A percentile compares a stretch with the other conserved stretches of the same genome.
Conservation (phyloP, 2,888 invertebrate species). For the Thera obeliscata region DNA sequence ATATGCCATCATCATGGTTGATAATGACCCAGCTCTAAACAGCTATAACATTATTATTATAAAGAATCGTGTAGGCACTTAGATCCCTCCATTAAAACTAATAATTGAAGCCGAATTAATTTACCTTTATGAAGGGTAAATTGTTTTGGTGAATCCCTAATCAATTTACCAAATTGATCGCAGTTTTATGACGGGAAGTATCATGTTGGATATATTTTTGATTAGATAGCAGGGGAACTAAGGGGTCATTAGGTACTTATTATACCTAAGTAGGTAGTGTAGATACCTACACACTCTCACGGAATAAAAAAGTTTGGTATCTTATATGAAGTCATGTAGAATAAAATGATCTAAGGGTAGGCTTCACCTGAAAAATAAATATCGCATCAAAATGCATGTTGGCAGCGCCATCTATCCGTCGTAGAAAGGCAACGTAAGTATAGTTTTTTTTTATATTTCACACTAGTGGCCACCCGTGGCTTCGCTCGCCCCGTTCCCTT, state of each 20-base stretch:
- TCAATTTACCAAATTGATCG: conserved; percentile 78
- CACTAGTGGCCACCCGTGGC: too few species aligned
- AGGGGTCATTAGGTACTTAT: background rate
- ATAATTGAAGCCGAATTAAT: conserved; percentile 70
- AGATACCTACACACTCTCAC: background rate
- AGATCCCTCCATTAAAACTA: conserved; percentile 50
- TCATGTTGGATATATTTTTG: conserved; percentile 37
- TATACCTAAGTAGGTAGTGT: background rate
- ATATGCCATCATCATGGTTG: conserved; percentile 42
- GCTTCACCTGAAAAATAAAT: too few species aligned
- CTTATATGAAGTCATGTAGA: background rate
- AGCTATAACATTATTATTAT: conserved; percentile 48
- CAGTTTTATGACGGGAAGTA: conserved; percentile 48
- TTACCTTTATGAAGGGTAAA: conserved; percentile 77
- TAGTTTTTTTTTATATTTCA: too few species aligned
- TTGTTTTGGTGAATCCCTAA: conserved; percentile 76
- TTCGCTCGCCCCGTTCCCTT: too few species aligned
- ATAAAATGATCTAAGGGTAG: too few species aligned
- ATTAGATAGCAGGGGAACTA: conserved; percentile 24
- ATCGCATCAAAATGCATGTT: too few species aligned
- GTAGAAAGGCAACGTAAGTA: too few species aligned
- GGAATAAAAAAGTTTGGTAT: background rate
- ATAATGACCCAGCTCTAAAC: conserved; percentile 44
- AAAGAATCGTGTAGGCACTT: conserved; percentile 41
- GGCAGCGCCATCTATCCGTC: too few species aligned